These are phyloP conservation scores for Drosophila miranda DNA, from an alignment of 1,140 invertebrate genomes.

Conservation along the genomic window DNA sequence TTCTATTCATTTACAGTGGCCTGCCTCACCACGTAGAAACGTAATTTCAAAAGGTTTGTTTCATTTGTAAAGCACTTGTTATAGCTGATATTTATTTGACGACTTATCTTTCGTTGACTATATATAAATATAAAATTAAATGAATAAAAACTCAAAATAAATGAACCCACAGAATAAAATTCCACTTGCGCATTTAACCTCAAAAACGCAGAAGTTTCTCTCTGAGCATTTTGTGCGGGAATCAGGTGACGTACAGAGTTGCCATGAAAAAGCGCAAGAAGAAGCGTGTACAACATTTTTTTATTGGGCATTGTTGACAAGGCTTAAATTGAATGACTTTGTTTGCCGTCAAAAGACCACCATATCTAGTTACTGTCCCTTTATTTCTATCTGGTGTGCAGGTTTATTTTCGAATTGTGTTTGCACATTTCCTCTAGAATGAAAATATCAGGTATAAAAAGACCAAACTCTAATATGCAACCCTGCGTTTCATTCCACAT, in stretches of 20 bases:
- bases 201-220: too few species aligned
- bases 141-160: neutral
- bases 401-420: too few species aligned
- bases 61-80: neutral
- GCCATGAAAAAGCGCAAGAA: constrained; percentile 8
- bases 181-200: constrained; percentile 7
- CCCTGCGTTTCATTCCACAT: constrained; percentile 64
- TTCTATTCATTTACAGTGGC: neutral
- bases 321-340: too few species aligned
- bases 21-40: too few species aligned
- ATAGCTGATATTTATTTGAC: neutral
- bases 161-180: constrained; percentile 11
- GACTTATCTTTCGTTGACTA: too few species aligned
- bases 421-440: neutral
- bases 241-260: constrained; percentile 13
- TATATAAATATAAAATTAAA: neutral
- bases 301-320: too few species aligned
- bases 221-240: constrained; percentile 8
- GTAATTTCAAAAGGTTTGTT: too few species aligned
- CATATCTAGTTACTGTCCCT: too few species aligned
- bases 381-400: too few species aligned
- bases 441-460: constrained; percentile 11
- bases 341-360: too few species aligned
- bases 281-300: neutral
- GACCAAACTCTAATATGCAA: constrained; percentile 14